Evolutionary conservation across 2,888 invertebrate species (phyloP), one percentile per base, ranked within the genome.

Genomic region (Dione juno): DNA sequence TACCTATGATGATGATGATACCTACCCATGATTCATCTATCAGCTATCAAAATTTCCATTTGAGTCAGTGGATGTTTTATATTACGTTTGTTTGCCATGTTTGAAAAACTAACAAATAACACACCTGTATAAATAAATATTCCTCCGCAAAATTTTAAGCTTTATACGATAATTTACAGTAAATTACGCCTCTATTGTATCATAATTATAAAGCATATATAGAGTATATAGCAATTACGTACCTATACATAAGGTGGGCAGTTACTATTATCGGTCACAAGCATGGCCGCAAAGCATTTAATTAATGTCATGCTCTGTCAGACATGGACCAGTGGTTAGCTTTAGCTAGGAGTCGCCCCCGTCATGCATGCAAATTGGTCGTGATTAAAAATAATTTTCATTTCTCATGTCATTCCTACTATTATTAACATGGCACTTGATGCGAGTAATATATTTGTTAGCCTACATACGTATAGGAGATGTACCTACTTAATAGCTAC

Each of bases 351-450:
- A 76, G 81, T 85, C 85, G 80, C 79, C 74, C 76, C 73, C 84
- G 81, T 83, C 82, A 83, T 80, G 81, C 81, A 87, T 86, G 88
- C 85, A 90, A 93, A 92, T 92, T 92, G 90, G 85, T 81, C 77
- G 81, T 88, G 90, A 92, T 92, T 92, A 92, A 92, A 92, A 92
- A 88, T 90, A 92, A 92, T 92, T 93, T 91, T 84, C 91, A 90
- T 90, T 89, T 90, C 89, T 88, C 88, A 88, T 93, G 93, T 92
- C 92, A 92, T 89, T 92, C 88, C 84, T 85, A 84, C 84, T 50
- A 53, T 74, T 69, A 84, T 92, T 92, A 92, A 79, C 53, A 72
- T 63, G 79, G 69, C 79, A 87, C 79, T 80, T 82, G 91, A 85
- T 88, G 91, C 92, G 90, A 77, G 79, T 89, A 90, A 92, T 91